Conservation (phyloP, 2,797 vertebrate genomes). For the Lophotriccus pileatus region DNA sequence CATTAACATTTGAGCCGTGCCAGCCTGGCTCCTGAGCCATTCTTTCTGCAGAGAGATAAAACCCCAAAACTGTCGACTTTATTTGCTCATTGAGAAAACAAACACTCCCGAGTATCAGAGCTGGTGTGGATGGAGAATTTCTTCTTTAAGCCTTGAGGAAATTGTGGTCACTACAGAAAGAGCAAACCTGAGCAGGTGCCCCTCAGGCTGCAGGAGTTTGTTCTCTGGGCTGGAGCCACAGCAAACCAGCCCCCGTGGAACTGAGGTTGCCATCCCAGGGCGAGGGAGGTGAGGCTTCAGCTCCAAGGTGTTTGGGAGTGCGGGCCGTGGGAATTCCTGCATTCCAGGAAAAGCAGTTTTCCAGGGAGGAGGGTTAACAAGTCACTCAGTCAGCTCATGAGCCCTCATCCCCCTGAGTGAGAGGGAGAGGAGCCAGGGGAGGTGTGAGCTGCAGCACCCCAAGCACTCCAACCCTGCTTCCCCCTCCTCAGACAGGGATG, state of each 20-base stretch:
- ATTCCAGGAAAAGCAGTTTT: neutral
- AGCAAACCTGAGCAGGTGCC: fast-evolving
- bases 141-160: neutral
- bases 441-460: fast-evolving
- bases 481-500: neutral
- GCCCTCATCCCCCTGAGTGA: fast-evolving
- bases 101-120: neutral
- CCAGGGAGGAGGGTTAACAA: neutral
- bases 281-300: fast-evolving
- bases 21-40: neutral
- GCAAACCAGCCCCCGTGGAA: neutral
- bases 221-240: neutral
- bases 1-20: neutral
- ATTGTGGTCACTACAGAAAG: neutral
- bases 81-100: neutral
- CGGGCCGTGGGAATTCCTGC: neutral
- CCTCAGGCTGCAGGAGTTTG: neutral
- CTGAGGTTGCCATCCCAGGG: fast-evolving
- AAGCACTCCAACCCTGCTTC: neutral
- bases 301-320: neutral
- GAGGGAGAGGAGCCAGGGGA: neutral
- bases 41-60: neutral
- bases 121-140: neutral
- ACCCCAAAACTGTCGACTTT: neutral
- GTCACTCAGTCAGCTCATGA: neutral